These are phyloP conservation scores for Allenopithecus nigroviridis DNA, from an alignment of 2,797 vertebrate genomes.

Conservation along the genomic window DNA sequence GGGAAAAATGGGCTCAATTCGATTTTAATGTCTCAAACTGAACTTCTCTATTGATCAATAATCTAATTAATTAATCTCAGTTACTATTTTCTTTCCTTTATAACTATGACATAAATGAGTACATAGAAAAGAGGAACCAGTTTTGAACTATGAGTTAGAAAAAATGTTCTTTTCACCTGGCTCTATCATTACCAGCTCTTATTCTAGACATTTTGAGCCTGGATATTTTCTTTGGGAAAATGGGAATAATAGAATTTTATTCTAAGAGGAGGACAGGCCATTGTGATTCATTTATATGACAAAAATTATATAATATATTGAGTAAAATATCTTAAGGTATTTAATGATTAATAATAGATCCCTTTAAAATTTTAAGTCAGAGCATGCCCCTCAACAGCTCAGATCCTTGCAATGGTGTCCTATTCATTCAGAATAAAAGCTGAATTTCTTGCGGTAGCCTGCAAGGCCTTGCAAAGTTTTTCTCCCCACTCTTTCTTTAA, in stretches of 20 bases:
- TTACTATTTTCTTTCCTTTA: background rate
- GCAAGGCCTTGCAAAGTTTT: background rate
- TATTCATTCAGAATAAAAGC: background rate
- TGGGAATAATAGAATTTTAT: background rate
- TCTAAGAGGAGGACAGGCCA: background rate
- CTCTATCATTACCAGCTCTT: background rate
- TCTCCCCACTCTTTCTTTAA: background rate
- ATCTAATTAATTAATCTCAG: background rate
- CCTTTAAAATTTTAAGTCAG: slow-evolving; percentile 33
- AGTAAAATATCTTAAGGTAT: slow-evolving; percentile 17
- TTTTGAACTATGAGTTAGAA: background rate
- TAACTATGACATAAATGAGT: background rate
- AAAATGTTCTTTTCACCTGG: background rate
- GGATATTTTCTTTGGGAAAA: slow-evolving; percentile 21
- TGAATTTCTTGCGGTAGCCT: background rate
- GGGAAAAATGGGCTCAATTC: background rate
- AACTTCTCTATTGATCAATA: slow-evolving; percentile 4
- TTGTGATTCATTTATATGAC: background rate
- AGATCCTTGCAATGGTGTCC: background rate
- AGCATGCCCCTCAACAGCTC: background rate
- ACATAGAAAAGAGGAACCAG: background rate
- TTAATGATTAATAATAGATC: slow-evolving; percentile 4
- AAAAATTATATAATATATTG: background rate
- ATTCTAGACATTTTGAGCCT: background rate
- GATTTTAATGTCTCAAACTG: background rate